A percentile compares a stretch with the other conserved stretches of the same genome.
These are phyloP conservation scores for Cenopis cana DNA, from an alignment of 2,888 invertebrate genomes.

Conservation along the genomic window DNA sequence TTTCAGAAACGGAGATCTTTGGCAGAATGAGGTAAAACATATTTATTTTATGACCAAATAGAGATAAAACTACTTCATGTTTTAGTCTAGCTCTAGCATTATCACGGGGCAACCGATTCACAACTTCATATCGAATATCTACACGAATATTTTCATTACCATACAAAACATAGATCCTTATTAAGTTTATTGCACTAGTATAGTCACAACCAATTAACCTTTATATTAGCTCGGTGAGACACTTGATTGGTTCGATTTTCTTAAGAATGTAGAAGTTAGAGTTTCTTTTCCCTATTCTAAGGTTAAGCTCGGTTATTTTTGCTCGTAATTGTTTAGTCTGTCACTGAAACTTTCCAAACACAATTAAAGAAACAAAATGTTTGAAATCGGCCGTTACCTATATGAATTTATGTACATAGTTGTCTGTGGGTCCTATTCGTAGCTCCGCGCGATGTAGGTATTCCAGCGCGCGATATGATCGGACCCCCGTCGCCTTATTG, in stretches of 20 bases:
- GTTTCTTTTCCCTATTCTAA: neutral
- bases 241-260: slow-evolving; percentile 26
- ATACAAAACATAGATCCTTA: neutral
- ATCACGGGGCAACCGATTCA: neutral
- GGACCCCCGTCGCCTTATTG: slow-evolving; percentile 83
- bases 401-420: slow-evolving; percentile 15
- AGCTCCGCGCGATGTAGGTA: slow-evolving; percentile 67
- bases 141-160: neutral
- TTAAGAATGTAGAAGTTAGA: slow-evolving; percentile 8
- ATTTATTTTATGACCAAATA: too few relatives aligned
- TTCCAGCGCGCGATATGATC: slow-evolving; percentile 77
- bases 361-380: slow-evolving; percentile 29
- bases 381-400: slow-evolving; percentile 15
- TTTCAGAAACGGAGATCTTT: too few relatives aligned
- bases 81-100: neutral
- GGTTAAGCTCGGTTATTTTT: neutral
- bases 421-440: slow-evolving; percentile 57
- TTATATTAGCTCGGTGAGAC: slow-evolving; percentile 29
- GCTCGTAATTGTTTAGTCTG: neutral
- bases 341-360: slow-evolving; percentile 7
- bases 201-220: slow-evolving; percentile 20
- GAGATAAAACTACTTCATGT: too few relatives aligned
- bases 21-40: too few relatives aligned
- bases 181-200: neutral
- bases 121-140: slow-evolving; percentile 1